Conservation (phyloP, 92 coral and sea anemone species). For the Porites evermanni region DNA sequence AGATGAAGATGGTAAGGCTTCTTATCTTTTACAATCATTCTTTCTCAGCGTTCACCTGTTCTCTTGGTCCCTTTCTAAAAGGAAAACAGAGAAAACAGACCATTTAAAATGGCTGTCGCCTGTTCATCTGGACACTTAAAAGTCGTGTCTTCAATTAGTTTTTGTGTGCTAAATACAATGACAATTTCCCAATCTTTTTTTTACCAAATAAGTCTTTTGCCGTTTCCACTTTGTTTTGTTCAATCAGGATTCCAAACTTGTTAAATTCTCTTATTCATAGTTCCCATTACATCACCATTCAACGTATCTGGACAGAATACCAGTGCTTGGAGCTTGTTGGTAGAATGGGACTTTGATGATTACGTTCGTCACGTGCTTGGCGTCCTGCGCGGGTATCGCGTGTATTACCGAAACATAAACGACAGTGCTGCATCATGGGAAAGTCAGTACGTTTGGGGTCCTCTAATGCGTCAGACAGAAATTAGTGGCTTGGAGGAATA, state of each 20-base stretch:
- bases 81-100: no score
- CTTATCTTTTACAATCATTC: no score
- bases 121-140: no score
- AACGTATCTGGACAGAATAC: conserved; percentile 46
- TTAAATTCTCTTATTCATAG: conserved; percentile 4
- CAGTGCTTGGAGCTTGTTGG: conserved; percentile 37
- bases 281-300: conserved; percentile 54
- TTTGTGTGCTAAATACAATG: no score
- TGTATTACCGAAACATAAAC: conserved; percentile 51
- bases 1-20: conserved; percentile 74
- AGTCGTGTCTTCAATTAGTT: no score
- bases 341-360: conserved; percentile 64
- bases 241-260: not conserved
- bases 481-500: conserved; percentile 50
- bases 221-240: no score
- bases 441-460: not conserved
- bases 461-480: conserved; percentile 19
- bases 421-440: conserved; percentile 34
- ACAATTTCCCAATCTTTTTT: no score
- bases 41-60: no score
- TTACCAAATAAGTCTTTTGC: no score
- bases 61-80: no score
- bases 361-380: conserved; percentile 70
- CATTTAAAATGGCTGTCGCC: no score
- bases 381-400: conserved; percentile 58